phyloP scores from a whole-genome alignment of 2,888 invertebrate species.

The Tribolium freemani region DNA sequence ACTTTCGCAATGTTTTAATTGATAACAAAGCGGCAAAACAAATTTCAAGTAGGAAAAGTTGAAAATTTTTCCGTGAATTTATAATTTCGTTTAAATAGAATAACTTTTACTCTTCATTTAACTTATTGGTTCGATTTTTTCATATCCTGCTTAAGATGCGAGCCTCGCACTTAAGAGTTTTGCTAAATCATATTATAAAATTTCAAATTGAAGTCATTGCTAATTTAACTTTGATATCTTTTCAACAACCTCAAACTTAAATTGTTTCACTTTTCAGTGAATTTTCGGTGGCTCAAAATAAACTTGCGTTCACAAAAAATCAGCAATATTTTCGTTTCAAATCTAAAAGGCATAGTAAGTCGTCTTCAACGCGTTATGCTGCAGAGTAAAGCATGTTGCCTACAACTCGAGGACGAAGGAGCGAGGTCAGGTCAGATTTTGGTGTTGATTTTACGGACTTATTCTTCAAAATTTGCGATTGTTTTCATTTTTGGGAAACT shows the following conservation, averaged over 20 bases:
- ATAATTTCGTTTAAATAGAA: neutral
- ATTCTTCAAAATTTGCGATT: no score
- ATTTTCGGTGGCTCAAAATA: no score
- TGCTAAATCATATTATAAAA: neutral
- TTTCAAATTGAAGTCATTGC: neutral
- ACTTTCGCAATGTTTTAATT: neutral
- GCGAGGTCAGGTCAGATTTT: no score
- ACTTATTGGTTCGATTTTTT: neutral
- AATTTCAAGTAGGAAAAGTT: neutral
- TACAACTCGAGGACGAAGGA: no score
- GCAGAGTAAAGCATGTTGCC: no score
- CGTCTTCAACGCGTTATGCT: neutral
- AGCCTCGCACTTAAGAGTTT: neutral
- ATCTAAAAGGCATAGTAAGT: no score
- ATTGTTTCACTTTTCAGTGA: no score
- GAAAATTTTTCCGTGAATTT: neutral
- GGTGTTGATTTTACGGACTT: no score
- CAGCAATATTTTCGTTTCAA: no score
- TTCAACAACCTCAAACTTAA: neutral
- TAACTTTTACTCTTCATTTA: neutral
- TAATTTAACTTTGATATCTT: conserved; percentile 1
- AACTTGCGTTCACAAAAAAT: no score
- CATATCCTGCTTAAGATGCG: neutral
- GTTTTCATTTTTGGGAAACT: no score
- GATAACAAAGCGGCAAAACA: neutral